Conservation (phyloP, 2,797 vertebrate species). For the Gallinago nigripennis region DNA sequence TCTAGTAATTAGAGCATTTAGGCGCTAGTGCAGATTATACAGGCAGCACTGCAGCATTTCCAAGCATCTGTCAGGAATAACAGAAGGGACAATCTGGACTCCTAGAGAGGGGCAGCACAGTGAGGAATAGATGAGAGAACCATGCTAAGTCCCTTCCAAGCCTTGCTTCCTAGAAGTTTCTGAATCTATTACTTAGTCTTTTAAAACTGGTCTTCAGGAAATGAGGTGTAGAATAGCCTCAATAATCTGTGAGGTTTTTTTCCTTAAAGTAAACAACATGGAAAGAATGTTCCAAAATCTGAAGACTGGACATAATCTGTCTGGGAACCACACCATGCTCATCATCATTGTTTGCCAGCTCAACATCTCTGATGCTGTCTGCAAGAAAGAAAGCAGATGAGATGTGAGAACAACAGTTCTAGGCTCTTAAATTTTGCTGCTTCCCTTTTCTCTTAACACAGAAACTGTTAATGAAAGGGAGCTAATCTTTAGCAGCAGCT, state of each 20-base stretch:
- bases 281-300: not conserved
- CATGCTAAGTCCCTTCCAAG: not conserved
- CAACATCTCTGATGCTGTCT: not conserved
- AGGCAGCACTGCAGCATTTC: not conserved
- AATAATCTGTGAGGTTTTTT: not conserved
- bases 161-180: not conserved
- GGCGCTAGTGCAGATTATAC: not conserved
- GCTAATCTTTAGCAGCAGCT: not conserved
- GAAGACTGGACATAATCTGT: not conserved
- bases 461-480: not conserved
- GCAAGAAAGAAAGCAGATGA: not conserved
- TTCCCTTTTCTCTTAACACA: not conserved
- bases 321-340: not conserved
- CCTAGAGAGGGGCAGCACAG: not conserved
- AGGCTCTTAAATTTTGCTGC: not conserved
- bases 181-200: not conserved
- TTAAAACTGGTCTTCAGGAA: not conserved
- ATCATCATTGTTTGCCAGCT: not conserved
- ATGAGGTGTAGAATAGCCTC: not conserved
- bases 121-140: not conserved
- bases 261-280: not conserved
- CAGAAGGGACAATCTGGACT: accelerated
- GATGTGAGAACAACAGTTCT: not conserved
- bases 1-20: not conserved
- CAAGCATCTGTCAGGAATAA: not conserved